phyloP scores from a whole-genome alignment of 2,888 invertebrate species.

The Drosophila fulvimacula region DNA sequence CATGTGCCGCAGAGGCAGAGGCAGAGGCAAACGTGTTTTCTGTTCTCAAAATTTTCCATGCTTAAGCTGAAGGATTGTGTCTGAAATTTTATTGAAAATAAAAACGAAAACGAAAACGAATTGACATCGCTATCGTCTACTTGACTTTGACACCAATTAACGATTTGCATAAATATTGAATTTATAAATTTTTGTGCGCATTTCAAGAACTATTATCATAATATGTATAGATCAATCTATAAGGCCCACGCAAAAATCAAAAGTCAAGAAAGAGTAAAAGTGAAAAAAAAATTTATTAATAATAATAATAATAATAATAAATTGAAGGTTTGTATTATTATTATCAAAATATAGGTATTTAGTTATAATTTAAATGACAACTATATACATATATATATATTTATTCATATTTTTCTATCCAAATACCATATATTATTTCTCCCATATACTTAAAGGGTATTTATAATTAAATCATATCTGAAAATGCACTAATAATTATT shows the following conservation, averaged over 20 bases:
- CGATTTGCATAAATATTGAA: background rate
- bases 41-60: conserved; percentile 65
- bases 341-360: no score
- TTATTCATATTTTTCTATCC: no score
- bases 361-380: no score
- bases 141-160: conserved; percentile 64
- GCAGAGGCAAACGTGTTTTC: conserved; percentile 60
- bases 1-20: conserved; percentile 17
- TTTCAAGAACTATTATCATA: conserved; percentile 21
- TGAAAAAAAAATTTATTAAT: no score
- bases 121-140: conserved; percentile 48
- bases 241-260: no score
- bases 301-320: no score
- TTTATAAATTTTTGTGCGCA: conserved; percentile 48
- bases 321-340: no score
- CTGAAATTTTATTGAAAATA: background rate
- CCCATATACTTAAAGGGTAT: no score
- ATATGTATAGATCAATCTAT: no score
- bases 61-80: conserved; percentile 22
- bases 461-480: background rate
- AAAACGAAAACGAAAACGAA: background rate
- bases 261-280: no score
- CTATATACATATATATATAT: no score
- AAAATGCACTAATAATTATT: background rate
- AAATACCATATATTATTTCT: no score